Evolutionary conservation across 2,113 vertebrate genomes (phyloP).

Genomic region (Coptodon rendalli): DNA sequence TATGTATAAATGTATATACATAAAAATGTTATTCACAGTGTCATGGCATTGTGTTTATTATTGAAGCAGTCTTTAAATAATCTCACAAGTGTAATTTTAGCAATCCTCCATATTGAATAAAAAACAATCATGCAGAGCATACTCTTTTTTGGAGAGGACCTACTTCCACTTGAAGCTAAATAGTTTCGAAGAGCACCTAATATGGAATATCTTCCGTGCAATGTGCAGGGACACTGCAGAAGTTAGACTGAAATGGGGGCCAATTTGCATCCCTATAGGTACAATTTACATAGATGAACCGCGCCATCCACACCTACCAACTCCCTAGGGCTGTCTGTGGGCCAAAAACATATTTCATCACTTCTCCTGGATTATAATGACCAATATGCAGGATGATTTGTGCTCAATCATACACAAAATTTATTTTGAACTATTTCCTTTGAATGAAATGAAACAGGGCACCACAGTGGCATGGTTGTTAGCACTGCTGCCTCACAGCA

Average conservation of each 20-base stretch:
- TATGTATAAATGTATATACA: neutral
- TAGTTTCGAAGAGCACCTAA: neutral
- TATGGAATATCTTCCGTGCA: neutral
- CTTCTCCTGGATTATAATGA: neutral
- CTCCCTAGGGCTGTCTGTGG: neutral
- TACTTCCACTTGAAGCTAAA: neutral
- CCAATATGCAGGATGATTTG: neutral
- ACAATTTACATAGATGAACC: neutral
- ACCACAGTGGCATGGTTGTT: neutral
- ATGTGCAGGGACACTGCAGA: neutral
- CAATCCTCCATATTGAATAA: neutral
- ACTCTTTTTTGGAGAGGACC: neutral
- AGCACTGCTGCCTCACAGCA: neutral
- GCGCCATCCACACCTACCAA: neutral
- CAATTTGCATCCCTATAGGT: neutral
- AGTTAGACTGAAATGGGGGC: neutral
- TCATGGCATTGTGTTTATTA: neutral
- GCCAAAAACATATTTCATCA: neutral
- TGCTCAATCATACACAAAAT: neutral
- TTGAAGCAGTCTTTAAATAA: neutral
- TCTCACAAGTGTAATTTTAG: neutral
- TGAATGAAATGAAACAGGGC: neutral
- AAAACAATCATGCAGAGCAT: neutral
- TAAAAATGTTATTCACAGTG: neutral
- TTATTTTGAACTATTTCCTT: neutral